Evolutionary conservation across 2,113 vertebrate genomes (phyloP), one percentile per base, ranked within the genome.

Genomic region (Muscicapa adusta): DNA sequence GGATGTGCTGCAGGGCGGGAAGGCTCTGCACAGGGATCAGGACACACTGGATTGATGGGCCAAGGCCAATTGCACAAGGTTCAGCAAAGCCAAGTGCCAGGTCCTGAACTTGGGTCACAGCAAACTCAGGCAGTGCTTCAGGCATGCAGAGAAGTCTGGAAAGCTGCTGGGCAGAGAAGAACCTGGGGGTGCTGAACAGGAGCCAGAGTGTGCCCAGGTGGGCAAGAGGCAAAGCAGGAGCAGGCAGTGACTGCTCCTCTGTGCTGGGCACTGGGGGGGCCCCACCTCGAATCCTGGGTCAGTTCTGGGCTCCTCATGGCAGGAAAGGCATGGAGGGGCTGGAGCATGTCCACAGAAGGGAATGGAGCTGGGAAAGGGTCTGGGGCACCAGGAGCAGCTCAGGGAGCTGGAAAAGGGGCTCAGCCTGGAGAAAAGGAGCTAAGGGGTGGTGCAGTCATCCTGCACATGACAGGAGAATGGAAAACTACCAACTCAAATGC

Each of bases 391-490:
- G 12, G 22, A 50, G 36, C 9, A 18, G 42, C 50, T 88, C 25
- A 50, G 34, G 7, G 18, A 79, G 58, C 17, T 42, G 17, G 11
- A 14, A 47, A 47, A 47, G 19, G 26, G 5, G 3, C 53, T 81
- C 53, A 60, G 45, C 28, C 60, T 36, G 38, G 45, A 51, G 33
- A 36, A 66, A 81, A 45, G 45, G 23, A 48, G 51, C 15, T 80
- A 67, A 31, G 42, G 50, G 18, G 62, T 23, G 29, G 54, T 0
- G 0, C 20, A 33, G 34, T 47, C 70, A 53, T 48, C 14, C 31
- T 2, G 0, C 24, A 4, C 0, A 2, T 1, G 0, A 54, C 34
- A n/a, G 53, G 38, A 57, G 36, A 61, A 54, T 0, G 3, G 45
- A 51, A 26, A 71, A 58, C 17, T 31, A 66, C 57, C 10, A 5